Conservation (phyloP, 2,888 invertebrate genomes). For the Agriopis marginaria region DNA sequence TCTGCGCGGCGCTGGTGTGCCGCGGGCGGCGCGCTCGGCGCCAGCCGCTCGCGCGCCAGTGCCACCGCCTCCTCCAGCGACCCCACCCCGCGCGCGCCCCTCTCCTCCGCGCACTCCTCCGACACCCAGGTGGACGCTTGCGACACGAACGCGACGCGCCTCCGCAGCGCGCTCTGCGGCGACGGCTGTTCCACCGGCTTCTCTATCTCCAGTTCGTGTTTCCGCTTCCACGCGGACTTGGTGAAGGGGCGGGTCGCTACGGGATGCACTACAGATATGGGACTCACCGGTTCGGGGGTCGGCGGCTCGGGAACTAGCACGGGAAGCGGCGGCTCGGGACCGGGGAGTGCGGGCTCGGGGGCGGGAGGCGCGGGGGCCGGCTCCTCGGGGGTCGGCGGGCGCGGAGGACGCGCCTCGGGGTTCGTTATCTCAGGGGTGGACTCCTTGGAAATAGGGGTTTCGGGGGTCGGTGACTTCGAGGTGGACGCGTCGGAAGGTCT, state of each 20-base stretch:
- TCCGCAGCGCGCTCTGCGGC: slow-evolving; percentile 76
- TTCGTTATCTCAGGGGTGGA: slow-evolving; percentile 32
- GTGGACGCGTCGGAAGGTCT: slow-evolving; percentile 20
- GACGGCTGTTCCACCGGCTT: slow-evolving; percentile 79
- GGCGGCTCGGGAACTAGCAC: slow-evolving; percentile 44
- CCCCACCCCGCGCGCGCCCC: slow-evolving; percentile 76
- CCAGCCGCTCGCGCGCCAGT: slow-evolving; percentile 80
- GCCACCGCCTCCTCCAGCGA: slow-evolving; percentile 84
- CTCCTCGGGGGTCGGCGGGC: slow-evolving; percentile 14
- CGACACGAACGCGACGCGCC: slow-evolving; percentile 84
- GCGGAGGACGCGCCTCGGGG: slow-evolving; percentile 31
- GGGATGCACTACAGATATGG: slow-evolving; percentile 78
- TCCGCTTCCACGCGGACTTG: slow-evolving; percentile 83
- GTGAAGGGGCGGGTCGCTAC: slow-evolving; percentile 85
- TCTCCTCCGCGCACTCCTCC: slow-evolving; percentile 78
- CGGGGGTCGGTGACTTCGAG: slow-evolving; percentile 27
- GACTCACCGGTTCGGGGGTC: slow-evolving; percentile 63
- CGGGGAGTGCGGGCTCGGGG: slow-evolving; percentile 20
- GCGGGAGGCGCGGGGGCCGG: slow-evolving; percentile 9
- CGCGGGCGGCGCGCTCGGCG: slow-evolving; percentile 68
- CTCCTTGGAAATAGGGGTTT: slow-evolving; percentile 31
- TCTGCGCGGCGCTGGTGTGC: slow-evolving; percentile 75
- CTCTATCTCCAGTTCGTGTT: slow-evolving; percentile 73
- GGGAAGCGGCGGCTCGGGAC: slow-evolving; percentile 28
- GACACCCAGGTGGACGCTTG: slow-evolving; percentile 83